A percentile compares a stretch with the other conserved stretches of the same genome.
Evolutionary conservation across 30 jellyfish, hydroid and myxozoan species (phyloP).

Genomic region (Sanderia malayensis): DNA sequence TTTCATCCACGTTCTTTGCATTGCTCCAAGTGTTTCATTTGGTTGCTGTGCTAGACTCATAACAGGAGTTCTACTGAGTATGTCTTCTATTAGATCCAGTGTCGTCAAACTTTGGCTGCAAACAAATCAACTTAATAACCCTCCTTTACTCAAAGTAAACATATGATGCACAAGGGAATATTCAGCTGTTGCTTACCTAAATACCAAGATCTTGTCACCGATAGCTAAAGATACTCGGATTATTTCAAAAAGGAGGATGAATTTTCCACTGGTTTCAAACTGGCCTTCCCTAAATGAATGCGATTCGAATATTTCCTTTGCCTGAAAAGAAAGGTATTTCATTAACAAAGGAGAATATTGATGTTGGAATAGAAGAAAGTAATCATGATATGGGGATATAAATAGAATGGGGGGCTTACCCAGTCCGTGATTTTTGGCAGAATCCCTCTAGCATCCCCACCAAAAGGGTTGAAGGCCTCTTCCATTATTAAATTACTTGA

Average conservation of each 20-base stretch:
- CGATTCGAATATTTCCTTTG: conserved; percentile 64
- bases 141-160: too few species aligned
- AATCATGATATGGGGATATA: too few species aligned
- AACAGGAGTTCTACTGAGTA: conserved; percentile 51
- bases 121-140: neutral
- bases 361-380: too few species aligned
- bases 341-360: too few species aligned
- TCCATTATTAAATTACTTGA: conserved; percentile 13
- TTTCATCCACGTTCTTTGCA: conserved; percentile 62
- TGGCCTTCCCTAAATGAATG: conserved; percentile 56
- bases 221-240: conserved; percentile 52
- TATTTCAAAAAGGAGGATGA: conserved; percentile 53
- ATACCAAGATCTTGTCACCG: conserved; percentile 80
- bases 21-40: neutral
- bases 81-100: conserved; percentile 71
- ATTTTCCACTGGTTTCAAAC: conserved; percentile 80
- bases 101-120: conserved; percentile 86
- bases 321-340: conserved; percentile 44
- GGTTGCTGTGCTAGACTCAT: neutral
- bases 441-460: conserved; percentile 52
- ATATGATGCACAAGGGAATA: too few species aligned
- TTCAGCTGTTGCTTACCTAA: conserved; percentile 60
- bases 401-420: conserved; percentile 25
- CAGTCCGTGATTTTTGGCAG: conserved; percentile 57
- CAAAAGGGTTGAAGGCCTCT: conserved; percentile 48